phyloP scores from a whole-genome alignment of 2,888 invertebrate genomes.

The Oegoconia quadripuncta region DNA sequence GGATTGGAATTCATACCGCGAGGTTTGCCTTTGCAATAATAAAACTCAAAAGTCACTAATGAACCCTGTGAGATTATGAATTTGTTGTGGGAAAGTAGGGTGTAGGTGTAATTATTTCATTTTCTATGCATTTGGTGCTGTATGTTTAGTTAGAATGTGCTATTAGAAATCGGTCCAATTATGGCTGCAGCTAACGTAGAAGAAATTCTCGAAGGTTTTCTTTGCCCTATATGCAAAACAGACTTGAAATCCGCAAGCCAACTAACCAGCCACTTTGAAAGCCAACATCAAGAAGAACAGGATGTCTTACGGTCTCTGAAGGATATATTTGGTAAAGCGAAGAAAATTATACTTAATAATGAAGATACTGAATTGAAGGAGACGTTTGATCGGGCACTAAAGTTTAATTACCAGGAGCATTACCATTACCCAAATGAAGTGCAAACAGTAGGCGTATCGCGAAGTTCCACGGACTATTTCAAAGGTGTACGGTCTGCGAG shows the following conservation, averaged over 20 bases:
- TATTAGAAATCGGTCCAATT: slow-evolving; percentile 24
- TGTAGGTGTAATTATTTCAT: slow-evolving; percentile 19
- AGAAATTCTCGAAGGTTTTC: slow-evolving; percentile 92
- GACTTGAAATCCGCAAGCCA: slow-evolving; percentile 92
- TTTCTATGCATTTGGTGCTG: slow-evolving; percentile 3
- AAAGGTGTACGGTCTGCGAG: slow-evolving; percentile 81
- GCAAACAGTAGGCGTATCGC: slow-evolving; percentile 82
- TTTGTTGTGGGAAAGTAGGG: slow-evolving; percentile 18
- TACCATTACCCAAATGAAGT: slow-evolving; percentile 56
- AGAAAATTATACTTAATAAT: slow-evolving; percentile 90
- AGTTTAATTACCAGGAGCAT: slow-evolving; percentile 57
- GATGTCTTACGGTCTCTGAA: slow-evolving; percentile 89
- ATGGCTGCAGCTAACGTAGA: slow-evolving; percentile 72
- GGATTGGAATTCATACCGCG: too few relatives aligned
- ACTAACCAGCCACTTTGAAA: slow-evolving; percentile 93
- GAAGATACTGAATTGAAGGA: slow-evolving; percentile 80
- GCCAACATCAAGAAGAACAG: slow-evolving; percentile 91
- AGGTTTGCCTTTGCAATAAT: too few relatives aligned
- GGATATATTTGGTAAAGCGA: slow-evolving; percentile 93
- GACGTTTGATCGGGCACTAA: slow-evolving; percentile 76
- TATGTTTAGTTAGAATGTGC: slow-evolving; percentile 23
- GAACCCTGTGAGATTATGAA: too few relatives aligned
- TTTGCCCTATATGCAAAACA: slow-evolving; percentile 96
- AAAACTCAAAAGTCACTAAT: too few relatives aligned
- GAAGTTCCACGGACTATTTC: slow-evolving; percentile 86